Base-by-base conservation (phyloP, 1,140 invertebrate species). In the Halesus radiatus region DNA sequence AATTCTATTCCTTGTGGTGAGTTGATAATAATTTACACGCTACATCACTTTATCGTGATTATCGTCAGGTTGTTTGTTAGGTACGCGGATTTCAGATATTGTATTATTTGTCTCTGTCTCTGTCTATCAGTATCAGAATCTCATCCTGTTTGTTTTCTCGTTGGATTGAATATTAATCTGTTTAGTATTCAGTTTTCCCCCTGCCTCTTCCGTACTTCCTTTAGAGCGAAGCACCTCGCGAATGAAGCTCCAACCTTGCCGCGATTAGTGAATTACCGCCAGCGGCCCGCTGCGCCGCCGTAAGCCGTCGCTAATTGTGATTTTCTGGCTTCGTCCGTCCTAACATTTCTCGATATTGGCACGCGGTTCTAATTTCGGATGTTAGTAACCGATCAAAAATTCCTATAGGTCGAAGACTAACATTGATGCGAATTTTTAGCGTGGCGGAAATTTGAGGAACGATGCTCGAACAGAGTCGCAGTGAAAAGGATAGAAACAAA, bases 221-320 rank as follows among this genome's bases (percentile, higher is more conserved):
- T 5, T 18, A 4, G 18, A 22, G 8, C 13, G 16, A 50, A 37
- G 52, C 52, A 58, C 72, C 72, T 37, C 22, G 16, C 52, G 53
- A 58, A 58, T 32, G n/a, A 58, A 58, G 53, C 54, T 60, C 45
- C 29, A 58, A 58, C 72, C 72, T 75, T 75, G 72, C 72, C 72
- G 54, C 53, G 53, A 75, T 75, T 75, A 75, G 32, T 54, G 72
- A 58, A 75, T 56, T 75, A 75, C 72, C 22, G 72, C 72, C 16
- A 13, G 23, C 52, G 10, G 68, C 50, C 26, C 45, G 68, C 29
- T 4, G 3, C 32, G 22, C 23, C 23, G 23, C 10, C n/a, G 62
- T 18, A 16, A 20, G 68, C 22, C 68, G 68, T 52, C 45, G 68
- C 68, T 72, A 72, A 72, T 72, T 72, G 68, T 20, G 68, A 52